A percentile compares a stretch with the other conserved stretches of the same genome.
Evolutionary conservation across 2,888 invertebrate species (phyloP).

Genomic region (Epirrhoe tristata): DNA sequence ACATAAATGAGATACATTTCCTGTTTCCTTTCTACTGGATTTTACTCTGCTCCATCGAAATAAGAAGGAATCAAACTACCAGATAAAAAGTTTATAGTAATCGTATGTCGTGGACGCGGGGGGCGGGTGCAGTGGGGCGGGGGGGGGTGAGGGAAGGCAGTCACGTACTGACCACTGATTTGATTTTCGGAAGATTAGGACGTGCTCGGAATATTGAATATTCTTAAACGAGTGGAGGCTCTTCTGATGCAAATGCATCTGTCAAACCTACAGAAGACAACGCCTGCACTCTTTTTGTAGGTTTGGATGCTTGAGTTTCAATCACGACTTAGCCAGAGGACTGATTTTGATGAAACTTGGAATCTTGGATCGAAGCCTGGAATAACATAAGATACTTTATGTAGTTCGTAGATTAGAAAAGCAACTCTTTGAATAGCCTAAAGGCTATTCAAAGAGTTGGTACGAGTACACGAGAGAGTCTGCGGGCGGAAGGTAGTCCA

Average conservation of each 20-base stretch:
- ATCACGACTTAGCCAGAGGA: too few relatives aligned
- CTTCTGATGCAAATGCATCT: background rate
- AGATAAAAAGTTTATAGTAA: background rate
- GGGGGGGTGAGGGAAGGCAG: background rate
- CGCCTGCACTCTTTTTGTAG: background rate
- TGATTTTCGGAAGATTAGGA: constrained; percentile 30
- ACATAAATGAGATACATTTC: background rate
- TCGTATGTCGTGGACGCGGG: background rate
- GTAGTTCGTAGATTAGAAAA: too few relatives aligned
- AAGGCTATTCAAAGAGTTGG: too few relatives aligned
- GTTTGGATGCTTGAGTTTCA: too few relatives aligned
- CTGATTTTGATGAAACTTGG: too few relatives aligned
- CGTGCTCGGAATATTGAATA: constrained; percentile 25
- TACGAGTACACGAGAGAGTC: too few relatives aligned
- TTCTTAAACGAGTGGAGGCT: background rate
- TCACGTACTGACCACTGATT: constrained; percentile 36
- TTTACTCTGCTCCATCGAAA: background rate
- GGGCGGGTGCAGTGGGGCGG: background rate
- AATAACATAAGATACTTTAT: too few relatives aligned
- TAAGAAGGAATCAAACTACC: background rate
- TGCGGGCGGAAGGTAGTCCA: background rate
- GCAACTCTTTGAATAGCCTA: too few relatives aligned
- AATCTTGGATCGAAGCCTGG: too few relatives aligned
- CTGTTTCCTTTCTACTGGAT: background rate
- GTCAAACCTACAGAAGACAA: background rate